A percentile compares a stretch with the other conserved stretches of the same genome.
Evolutionary conservation across 2,888 invertebrate species (phyloP).

Genomic region (Caenorhabditis sinica): DNA sequence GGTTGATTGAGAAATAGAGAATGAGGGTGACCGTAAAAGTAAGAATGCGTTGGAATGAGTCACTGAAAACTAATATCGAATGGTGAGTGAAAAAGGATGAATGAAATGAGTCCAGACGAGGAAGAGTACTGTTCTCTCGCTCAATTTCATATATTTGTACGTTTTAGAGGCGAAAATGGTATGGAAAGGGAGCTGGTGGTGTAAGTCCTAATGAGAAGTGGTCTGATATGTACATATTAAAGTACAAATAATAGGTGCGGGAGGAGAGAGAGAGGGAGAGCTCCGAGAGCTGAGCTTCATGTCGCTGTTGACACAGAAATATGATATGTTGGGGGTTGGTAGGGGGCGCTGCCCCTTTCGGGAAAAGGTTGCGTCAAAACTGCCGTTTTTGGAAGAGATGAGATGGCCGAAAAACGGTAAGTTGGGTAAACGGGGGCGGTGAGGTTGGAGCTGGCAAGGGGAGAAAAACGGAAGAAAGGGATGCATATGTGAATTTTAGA

Average conservation of each 20-base stretch:
- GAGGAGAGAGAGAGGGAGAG: slow-evolving; percentile 44
- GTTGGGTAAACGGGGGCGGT: slow-evolving; percentile 9
- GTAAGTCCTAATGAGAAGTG: slow-evolving; percentile 67
- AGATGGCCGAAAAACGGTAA: slow-evolving; percentile 16
- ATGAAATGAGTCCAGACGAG: slow-evolving; percentile 17
- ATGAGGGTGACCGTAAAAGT: slow-evolving; percentile 9
- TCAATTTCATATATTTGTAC: slow-evolving; percentile 36
- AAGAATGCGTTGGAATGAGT: not conserved
- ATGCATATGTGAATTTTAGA: slow-evolving; percentile 52
- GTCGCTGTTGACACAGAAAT: slow-evolving; percentile 65
- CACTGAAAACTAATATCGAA: not conserved
- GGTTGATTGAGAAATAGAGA: not conserved
- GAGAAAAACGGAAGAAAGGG: slow-evolving; percentile 6
- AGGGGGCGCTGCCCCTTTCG: slow-evolving; percentile 41
- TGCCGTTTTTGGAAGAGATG: slow-evolving; percentile 44
- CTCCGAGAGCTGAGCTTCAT: slow-evolving; percentile 59
- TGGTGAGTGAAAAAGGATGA: slow-evolving; percentile 28
- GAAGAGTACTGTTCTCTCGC: not conserved
- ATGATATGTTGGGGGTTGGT: slow-evolving; percentile 51
- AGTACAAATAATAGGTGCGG: slow-evolving; percentile 62
- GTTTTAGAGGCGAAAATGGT: slow-evolving; percentile 58
- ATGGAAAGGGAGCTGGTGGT: slow-evolving; percentile 55
- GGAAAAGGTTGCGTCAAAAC: slow-evolving; percentile 34
- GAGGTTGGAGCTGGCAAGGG: not conserved
- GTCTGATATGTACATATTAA: slow-evolving; percentile 68